Evolutionary conservation across 2,888 invertebrate species (phyloP), one percentile per base, ranked within the genome.

Genomic region (Zygogramma bicolorata): DNA sequence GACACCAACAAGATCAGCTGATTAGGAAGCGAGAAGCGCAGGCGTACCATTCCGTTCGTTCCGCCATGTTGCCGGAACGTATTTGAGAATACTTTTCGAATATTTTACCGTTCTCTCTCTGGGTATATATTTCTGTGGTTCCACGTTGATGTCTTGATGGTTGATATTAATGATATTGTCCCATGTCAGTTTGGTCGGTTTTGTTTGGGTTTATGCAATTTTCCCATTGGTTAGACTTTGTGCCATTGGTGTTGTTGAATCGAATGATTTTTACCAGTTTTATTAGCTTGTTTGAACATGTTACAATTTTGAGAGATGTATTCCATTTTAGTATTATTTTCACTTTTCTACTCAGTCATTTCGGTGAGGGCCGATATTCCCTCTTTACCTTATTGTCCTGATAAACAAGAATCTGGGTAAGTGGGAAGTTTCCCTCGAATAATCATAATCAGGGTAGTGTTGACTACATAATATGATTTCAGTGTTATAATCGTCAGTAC

Each of bases 401-500:
- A 76, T 66, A 75, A 74, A 57, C 78, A 70, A 40, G 77, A 77
- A 66, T 76, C 78, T 58, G 79, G 81, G 81, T 81, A 76, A 75
- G 75, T 65, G 25, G 57, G 29, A 61, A 53, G 49, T 53, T 38
- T 46, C 46, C 18, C 20, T 20, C 8, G 8, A 10, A 60, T 13
- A 8, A 40, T 65, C 68, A 10, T 58, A 57, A 8, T 13, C 10
- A 53, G 5, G 42, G n/a, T 22, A 53, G 20, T 10, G 53, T 18
- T 46, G 7, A 22, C 1, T 13, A 60, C 22, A 22, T n/a, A 58
- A 4, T 34, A 42, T 60, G 66, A 61, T 71, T 67, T 53, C 70
- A 80, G 81, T 40, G 74, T 95, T 77, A 88, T 97, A 68, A 90
- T 97, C 81, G 93, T 98, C 42, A 96, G 96, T 83, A 97, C 97